phyloP scores from a whole-genome alignment of 2,113 vertebrate species.

The Panurus biarmicus region DNA sequence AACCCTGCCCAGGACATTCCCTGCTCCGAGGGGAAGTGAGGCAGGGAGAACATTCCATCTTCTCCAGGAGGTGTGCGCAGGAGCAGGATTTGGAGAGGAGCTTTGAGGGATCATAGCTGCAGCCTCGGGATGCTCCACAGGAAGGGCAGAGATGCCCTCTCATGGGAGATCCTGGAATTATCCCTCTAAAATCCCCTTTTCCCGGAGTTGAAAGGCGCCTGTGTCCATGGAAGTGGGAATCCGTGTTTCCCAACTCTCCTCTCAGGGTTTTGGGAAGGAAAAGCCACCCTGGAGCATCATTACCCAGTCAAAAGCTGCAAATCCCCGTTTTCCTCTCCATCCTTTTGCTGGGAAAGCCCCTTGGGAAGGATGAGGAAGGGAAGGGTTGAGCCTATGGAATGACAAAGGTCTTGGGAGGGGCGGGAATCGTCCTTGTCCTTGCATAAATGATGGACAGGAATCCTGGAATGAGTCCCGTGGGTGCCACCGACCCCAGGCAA shows the following conservation, averaged over 20 bases:
- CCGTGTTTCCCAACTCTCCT: rapidly evolving
- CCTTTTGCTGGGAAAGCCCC: neutral
- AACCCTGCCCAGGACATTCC: neutral
- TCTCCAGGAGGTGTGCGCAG: neutral
- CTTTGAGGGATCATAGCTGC: neutral
- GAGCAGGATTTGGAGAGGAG: neutral
- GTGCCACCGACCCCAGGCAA: neutral
- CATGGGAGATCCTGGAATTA: neutral
- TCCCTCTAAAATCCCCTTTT: neutral
- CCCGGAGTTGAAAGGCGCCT: neutral
- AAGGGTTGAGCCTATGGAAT: neutral
- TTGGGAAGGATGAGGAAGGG: neutral
- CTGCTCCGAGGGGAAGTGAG: neutral
- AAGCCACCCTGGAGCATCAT: rapidly evolving
- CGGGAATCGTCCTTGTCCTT: neutral
- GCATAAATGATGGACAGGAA: neutral
- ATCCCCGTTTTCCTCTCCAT: neutral
- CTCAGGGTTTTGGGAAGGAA: neutral
- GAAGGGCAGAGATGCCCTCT: neutral
- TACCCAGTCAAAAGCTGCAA: too few species aligned
- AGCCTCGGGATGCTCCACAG: neutral
- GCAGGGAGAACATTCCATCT: neutral
- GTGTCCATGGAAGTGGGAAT: neutral
- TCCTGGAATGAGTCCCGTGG: neutral
- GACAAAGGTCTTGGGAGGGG: neutral